Evolutionary conservation across 2,888 invertebrate genomes (phyloP), one percentile per base, ranked within the genome.

Genomic region (Crematogaster levior): DNA sequence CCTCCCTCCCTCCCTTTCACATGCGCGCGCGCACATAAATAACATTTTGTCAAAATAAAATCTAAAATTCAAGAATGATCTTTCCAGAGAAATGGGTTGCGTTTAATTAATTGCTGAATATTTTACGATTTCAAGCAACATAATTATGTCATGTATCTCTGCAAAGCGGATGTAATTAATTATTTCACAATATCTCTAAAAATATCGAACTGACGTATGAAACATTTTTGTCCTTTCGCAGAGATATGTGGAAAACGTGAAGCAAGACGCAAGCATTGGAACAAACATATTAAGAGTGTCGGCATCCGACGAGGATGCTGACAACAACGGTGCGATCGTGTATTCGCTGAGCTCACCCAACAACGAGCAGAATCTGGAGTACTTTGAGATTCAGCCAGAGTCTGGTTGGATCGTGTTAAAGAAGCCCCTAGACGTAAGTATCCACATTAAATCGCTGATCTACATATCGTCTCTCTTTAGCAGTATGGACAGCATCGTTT

Each of bases 161-260:
- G 15, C 7, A 53, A 48, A 51, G 9, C n/a, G 12, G 0, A 40
- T n/a, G 58, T 30, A 46, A 30, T 6, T 21, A 15, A 74, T 27
- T 27, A 61, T 48, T 0, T 51, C n/a, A 5, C 30, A 15, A 51
- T 48, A 40, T 4, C 15, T 43, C 0, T 27, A 21, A 48, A 18
- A 34, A 56, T 37, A 24, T 80, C 37, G 3, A 40, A 48, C 12
- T 15, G 24, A 34, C n/a, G 27, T 18, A 30, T 46, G 9, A 1
- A n/a, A 7, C 6, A 43, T 10, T 51, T 43, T 24, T 2, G 24
- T 21, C 15, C 12, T 30, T 94, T 96, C 95, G 73, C 95, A 98
- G 98, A 98, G 98, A 98, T 99, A 99, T 95, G 97, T 98, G 92
- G 98, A 99, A 95, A 98, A 98, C 95, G 98, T 99, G 81, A 98